These are phyloP conservation scores for Gymnosoma rotundatum DNA, from an alignment of 2,888 invertebrate genomes.

Conservation along the genomic window DNA sequence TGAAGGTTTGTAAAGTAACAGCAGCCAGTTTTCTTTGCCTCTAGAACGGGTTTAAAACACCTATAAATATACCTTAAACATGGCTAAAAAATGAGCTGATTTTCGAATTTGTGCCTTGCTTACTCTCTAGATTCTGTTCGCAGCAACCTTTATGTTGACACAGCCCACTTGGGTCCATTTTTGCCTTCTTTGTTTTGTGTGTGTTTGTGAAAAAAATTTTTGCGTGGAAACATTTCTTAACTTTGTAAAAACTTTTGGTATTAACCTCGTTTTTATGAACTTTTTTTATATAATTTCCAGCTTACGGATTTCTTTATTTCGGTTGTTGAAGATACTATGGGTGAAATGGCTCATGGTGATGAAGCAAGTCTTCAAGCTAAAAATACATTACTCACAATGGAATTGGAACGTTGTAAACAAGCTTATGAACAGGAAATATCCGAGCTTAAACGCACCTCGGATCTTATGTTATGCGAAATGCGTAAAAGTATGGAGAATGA, in stretches of 20 bases:
- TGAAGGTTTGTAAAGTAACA: too few species aligned
- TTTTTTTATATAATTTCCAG: slow-evolving; percentile 79
- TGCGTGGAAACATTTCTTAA: too few species aligned
- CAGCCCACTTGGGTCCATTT: too few species aligned
- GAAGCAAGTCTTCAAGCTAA: slow-evolving; percentile 83
- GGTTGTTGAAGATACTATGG: slow-evolving; percentile 86
- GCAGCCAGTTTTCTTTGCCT: too few species aligned
- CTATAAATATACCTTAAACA: too few species aligned
- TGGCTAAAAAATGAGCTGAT: too few species aligned
- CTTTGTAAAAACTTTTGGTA: neutral
- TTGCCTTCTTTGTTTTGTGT: too few species aligned
- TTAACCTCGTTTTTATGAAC: neutral
- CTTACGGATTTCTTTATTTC: slow-evolving; percentile 87
- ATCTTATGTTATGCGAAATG: slow-evolving; percentile 87
- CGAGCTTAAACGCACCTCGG: slow-evolving; percentile 87
- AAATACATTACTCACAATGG: slow-evolving; percentile 85
- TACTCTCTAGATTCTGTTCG: too few species aligned
- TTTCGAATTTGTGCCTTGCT: too few species aligned
- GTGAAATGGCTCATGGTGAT: slow-evolving; percentile 84
- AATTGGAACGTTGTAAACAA: slow-evolving; percentile 88
- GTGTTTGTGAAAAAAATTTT: too few species aligned
- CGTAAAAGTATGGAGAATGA: slow-evolving; percentile 88
- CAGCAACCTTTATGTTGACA: too few species aligned
- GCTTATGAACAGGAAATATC: slow-evolving; percentile 88
- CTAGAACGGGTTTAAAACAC: too few species aligned